Evolutionary conservation across 2,888 invertebrate species (phyloP).

Genomic region (Drosophila putrida): DNA sequence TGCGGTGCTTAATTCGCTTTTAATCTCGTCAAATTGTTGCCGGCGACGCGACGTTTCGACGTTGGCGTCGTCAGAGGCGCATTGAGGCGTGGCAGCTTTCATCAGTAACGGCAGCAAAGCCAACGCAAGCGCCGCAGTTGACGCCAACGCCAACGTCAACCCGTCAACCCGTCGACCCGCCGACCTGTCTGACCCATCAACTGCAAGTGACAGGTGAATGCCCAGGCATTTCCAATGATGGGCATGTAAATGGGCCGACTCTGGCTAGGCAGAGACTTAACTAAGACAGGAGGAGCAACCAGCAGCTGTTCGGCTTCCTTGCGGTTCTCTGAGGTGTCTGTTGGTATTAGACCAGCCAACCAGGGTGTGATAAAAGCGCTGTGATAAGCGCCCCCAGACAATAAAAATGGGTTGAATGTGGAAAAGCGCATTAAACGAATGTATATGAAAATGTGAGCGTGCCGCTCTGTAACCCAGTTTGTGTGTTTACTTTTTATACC

Average conservation of each 20-base stretch:
- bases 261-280: slow-evolving; percentile 13
- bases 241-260: slow-evolving; percentile 61
- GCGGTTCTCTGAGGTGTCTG: slow-evolving; percentile 27
- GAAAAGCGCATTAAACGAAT: slow-evolving; percentile 31
- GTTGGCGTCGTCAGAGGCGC: slow-evolving; percentile 40
- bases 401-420: slow-evolving; percentile 29
- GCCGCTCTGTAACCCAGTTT: slow-evolving; percentile 27
- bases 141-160: slow-evolving; percentile 6
- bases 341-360: slow-evolving; percentile 20
- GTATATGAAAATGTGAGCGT: slow-evolving; percentile 43
- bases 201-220: slow-evolving; percentile 69
- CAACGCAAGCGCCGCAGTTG: slow-evolving; percentile 18
- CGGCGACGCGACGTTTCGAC: slow-evolving; percentile 17
- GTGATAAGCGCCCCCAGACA: slow-evolving; percentile 52
- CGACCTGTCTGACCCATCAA: slow-evolving; percentile 24
- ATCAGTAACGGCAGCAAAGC: slow-evolving; percentile 11
- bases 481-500: slow-evolving; percentile 15
- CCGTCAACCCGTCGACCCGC: neutral
- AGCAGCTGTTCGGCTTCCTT: slow-evolving; percentile 42
- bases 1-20: slow-evolving; percentile 70
- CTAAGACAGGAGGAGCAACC: slow-evolving; percentile 24
- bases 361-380: slow-evolving; percentile 46
- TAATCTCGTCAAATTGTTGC: slow-evolving; percentile 69
- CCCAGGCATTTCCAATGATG: slow-evolving; percentile 63
- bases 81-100: slow-evolving; percentile 56